Evolutionary conservation across 2,888 invertebrate species (phyloP), one percentile per base, ranked within the genome.

Genomic region (Andricus quercusramuli): DNA sequence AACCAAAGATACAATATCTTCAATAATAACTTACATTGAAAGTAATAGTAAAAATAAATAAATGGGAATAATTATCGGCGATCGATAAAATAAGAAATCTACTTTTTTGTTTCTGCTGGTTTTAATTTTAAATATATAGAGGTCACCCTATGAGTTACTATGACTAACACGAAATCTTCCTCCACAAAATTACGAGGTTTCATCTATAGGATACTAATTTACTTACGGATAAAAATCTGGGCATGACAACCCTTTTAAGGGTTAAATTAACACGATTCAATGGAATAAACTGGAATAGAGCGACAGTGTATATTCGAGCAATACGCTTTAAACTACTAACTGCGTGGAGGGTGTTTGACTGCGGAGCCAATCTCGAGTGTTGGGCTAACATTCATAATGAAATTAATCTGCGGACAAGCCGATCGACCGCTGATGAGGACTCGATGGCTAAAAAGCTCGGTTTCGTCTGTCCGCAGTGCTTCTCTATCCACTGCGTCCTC

Each of bases 321-420:
- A 82, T 84, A 79, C 83, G 83, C 83, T 83, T 81, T 80, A 83
- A 80, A 79, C 77, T 77, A 78, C 78, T 81, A 82, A 81, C 82
- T 85, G 84, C 86, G 85, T 90, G 85, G 86, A 91, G 91, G 89
- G 90, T 91, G 91, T 91, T 92, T 92, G 91, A 90, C 90, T 87
- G 89, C 81, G 79, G 91, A 88, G 86, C 89, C 89, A 86, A 89
- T 90, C 90, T 92, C 92, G 90, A 92, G 92, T 92, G 92, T 92
- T 92, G 90, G 89, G 89, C 91, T 90, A 92, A 92, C 92, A 92
- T 91, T 90, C 89, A 91, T 92, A 92, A 92, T 91, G 91, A 91
- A 92, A 92, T 92, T 92, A 92, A 92, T 92, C 92, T 92, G 87
- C 83, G 80, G 83, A 82, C 85, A 83, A 83, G 85, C 83, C 83